Evolutionary conservation across 2,888 invertebrate species (phyloP).

Genomic region (Tachina grossa): DNA sequence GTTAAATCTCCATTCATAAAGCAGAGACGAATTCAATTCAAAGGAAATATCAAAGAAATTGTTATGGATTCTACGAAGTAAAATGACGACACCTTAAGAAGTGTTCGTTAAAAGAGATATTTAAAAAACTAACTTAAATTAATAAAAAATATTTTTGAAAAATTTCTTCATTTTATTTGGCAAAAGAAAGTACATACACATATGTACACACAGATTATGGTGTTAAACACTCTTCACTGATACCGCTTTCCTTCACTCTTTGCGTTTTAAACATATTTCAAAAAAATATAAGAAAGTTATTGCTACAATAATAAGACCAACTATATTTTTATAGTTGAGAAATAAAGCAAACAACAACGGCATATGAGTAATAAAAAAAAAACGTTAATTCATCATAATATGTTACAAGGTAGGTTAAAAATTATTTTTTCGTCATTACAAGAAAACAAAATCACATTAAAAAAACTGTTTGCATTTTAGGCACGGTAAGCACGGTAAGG

Average conservation of each 20-base stretch:
- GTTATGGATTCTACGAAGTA: background rate
- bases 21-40: background rate
- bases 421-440: no score
- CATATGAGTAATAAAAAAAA: conserved; percentile 5
- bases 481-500: no score
- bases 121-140: background rate
- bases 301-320: background rate
- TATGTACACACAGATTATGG: conserved; percentile 11
- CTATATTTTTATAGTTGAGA: background rate
- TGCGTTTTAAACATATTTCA: background rate
- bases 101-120: background rate
- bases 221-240: conserved; percentile 5
- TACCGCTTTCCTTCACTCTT: background rate
- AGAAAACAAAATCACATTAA: no score
- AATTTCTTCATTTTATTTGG: background rate
- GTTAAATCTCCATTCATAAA: background rate
- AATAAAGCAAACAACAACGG: background rate
- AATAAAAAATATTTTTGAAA: conserved; percentile 12
- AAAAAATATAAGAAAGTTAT: background rate
- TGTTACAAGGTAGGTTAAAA: no score
- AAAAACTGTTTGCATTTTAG: no score
- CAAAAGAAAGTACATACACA: background rate
- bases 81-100: background rate
- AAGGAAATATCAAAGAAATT: background rate
- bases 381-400: no score